Conservation (phyloP, 2,113 vertebrate species). For the Tetraodon nigroviridis region DNA sequence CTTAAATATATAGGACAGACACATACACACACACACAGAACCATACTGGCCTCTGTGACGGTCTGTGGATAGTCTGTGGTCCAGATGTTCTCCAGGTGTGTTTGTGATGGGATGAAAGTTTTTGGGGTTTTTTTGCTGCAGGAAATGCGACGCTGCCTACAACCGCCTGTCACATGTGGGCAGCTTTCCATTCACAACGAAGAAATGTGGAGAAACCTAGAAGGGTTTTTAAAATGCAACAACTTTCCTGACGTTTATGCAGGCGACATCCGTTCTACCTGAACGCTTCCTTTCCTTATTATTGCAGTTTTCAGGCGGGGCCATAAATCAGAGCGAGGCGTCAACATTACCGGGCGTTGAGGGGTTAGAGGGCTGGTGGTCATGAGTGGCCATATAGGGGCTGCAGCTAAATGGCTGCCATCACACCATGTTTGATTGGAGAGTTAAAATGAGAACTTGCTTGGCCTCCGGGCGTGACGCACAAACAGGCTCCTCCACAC, state of each 20-base stretch:
- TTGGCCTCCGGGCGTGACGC: conserved; percentile 21
- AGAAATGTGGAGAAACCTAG: too few species aligned
- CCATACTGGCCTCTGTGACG: not conserved
- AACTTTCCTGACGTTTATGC: not conserved
- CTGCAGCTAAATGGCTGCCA: conserved; percentile 34
- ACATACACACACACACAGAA: not conserved
- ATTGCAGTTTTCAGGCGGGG: conserved; percentile 35
- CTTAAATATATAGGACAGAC: not conserved
- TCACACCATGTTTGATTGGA: conserved; percentile 34
- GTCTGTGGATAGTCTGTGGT: not conserved
- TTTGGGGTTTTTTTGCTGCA: too few species aligned
- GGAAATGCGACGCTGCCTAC: too few species aligned
- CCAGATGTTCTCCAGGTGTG: too few species aligned
- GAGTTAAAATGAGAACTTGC: conserved; percentile 35
- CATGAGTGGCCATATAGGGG: not conserved
- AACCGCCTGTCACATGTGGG: too few species aligned
- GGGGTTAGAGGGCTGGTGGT: conserved; percentile 12
- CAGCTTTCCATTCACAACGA: too few species aligned
- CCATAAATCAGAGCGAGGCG: conserved; percentile 66
- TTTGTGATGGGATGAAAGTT: too few species aligned
- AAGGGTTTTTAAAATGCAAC: not conserved
- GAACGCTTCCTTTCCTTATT: not conserved
- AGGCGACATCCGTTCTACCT: not conserved
- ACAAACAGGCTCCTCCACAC: not conserved
- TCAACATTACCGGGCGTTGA: conserved; percentile 15